Conservation (phyloP, 2,888 invertebrate species). For the Andrena hattorfiana region DNA sequence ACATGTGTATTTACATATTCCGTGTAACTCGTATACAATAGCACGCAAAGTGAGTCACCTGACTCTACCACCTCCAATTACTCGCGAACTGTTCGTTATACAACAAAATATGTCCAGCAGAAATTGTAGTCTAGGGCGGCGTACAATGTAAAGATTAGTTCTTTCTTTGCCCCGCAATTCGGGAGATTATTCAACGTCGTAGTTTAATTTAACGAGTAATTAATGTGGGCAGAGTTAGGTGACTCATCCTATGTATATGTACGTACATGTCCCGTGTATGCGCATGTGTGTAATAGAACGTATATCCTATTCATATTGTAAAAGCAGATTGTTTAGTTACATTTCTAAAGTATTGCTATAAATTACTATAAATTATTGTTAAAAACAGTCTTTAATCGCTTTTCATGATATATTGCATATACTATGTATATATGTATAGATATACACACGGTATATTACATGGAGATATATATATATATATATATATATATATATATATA, state of each 20-base stretch:
- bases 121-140: background rate
- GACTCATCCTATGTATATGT: slow-evolving; percentile 33
- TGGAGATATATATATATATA: slow-evolving; percentile 56
- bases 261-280: slow-evolving; percentile 49
- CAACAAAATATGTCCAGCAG: background rate
- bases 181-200: too few species aligned
- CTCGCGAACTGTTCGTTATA: too few species aligned
- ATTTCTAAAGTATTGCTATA: slow-evolving; percentile 58
- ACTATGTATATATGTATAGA: slow-evolving; percentile 67
- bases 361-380: slow-evolving; percentile 59
- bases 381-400: slow-evolving; percentile 47
- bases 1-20: slow-evolving; percentile 8
- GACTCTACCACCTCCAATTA: too few species aligned
- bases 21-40: slow-evolving; percentile 39
- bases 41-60: slow-evolving; percentile 13
- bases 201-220: background rate
- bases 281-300: slow-evolving; percentile 43
- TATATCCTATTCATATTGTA: slow-evolving; percentile 47
- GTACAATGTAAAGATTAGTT: too few species aligned
- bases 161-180: too few species aligned
- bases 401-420: slow-evolving; percentile 55
- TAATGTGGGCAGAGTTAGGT: background rate
- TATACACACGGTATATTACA: slow-evolving; percentile 58
- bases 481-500: slow-evolving; percentile 68
- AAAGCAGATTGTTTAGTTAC: slow-evolving; percentile 52